phyloP scores from a whole-genome alignment of 2,888 invertebrate genomes.

The Lasioglossum vierecki region DNA sequence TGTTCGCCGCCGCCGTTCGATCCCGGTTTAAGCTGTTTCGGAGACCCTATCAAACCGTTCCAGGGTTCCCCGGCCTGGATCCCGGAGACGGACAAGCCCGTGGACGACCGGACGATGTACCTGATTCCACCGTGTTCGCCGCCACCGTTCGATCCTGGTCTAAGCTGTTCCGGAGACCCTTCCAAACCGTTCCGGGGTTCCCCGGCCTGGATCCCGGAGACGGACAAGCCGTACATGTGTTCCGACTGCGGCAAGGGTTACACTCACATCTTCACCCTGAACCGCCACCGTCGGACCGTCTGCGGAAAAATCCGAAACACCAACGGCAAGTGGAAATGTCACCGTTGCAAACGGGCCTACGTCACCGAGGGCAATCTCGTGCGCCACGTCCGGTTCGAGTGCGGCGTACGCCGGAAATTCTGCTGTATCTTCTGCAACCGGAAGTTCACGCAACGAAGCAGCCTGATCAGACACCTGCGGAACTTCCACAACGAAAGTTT shows the following conservation, averaged over 20 bases:
- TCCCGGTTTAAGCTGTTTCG: neutral
- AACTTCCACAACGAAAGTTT: slow-evolving; percentile 70
- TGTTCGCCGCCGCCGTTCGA: slow-evolving; percentile 27
- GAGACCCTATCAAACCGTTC: slow-evolving; percentile 9
- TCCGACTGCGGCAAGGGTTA: slow-evolving; percentile 69
- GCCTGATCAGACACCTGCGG: slow-evolving; percentile 74
- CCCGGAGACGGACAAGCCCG: slow-evolving; percentile 66
- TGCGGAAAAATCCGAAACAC: slow-evolving; percentile 68
- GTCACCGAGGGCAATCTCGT: slow-evolving; percentile 72
- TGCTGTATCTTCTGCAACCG: slow-evolving; percentile 75
- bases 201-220: slow-evolving; percentile 51
- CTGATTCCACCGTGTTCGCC: slow-evolving; percentile 15
- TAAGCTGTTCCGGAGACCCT: slow-evolving; percentile 6
- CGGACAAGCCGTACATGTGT: slow-evolving; percentile 70
- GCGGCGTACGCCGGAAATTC: slow-evolving; percentile 88
- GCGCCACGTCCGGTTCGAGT: slow-evolving; percentile 88
- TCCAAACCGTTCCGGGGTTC: slow-evolving; percentile 23
- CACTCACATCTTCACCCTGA: slow-evolving; percentile 67
- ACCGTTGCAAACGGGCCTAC: slow-evolving; percentile 73
- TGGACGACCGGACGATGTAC: slow-evolving; percentile 24
- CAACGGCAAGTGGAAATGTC: slow-evolving; percentile 70
- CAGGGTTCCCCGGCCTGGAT: slow-evolving; percentile 38
- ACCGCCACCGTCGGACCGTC: slow-evolving; percentile 70
- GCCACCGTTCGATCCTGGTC: slow-evolving; percentile 11
- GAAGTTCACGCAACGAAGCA: slow-evolving; percentile 75